Evolutionary conservation across 2,888 invertebrate species (phyloP).

Genomic region (Bimastos eiseni): DNA sequence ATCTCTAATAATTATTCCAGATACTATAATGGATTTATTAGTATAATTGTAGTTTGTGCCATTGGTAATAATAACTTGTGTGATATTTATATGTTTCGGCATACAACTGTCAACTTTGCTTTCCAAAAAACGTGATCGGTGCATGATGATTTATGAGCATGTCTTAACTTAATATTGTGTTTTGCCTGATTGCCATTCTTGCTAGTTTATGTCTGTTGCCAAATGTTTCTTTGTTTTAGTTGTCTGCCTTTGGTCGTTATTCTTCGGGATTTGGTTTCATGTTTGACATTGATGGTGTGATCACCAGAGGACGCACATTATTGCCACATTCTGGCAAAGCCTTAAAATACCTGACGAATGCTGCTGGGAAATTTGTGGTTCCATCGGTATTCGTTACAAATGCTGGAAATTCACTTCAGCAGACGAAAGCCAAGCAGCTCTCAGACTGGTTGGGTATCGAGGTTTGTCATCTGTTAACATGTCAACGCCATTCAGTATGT

Average conservation of each 20-base stretch:
- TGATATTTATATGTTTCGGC: neutral
- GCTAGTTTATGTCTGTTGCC: neutral
- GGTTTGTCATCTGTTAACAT: slow-evolving; percentile 55
- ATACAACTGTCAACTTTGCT: neutral
- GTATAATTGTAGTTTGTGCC: neutral
- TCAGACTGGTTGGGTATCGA: slow-evolving; percentile 68
- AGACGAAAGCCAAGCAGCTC: slow-evolving; percentile 68
- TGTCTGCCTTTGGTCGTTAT: neutral
- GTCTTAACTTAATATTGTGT: neutral
- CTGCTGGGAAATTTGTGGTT: slow-evolving; percentile 67
- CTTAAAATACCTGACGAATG: slow-evolving; percentile 66
- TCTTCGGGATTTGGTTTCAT: slow-evolving; percentile 67
- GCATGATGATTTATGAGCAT: neutral
- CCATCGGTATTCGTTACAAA: slow-evolving; percentile 72
- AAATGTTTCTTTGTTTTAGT: neutral
- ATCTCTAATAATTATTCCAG: neutral
- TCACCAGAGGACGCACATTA: slow-evolving; percentile 69
- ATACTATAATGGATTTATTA: neutral
- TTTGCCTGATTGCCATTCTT: neutral
- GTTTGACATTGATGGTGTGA: slow-evolving; percentile 73
- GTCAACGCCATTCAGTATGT: neutral
- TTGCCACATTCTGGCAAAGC: slow-evolving; percentile 69
- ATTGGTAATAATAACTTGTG: neutral
- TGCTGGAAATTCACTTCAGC: slow-evolving; percentile 69
- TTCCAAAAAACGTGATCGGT: neutral